Evolutionary conservation across 2,797 vertebrate species (phyloP).

Genomic region (Tolypeutes matacus): DNA sequence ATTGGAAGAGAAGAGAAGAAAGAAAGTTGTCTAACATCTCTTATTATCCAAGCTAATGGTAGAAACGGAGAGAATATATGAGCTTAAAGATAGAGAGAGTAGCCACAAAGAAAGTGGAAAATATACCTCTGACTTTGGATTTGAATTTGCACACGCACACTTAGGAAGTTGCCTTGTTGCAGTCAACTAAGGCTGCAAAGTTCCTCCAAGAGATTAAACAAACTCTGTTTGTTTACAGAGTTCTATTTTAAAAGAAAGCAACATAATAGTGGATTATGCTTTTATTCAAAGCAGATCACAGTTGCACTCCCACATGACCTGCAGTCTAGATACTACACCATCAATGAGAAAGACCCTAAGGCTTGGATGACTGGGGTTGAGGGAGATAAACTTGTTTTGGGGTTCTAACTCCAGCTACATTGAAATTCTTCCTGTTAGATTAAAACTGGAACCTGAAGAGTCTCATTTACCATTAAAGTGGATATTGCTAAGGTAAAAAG

Average conservation of each 20-base stretch:
- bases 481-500: conserved; percentile 51
- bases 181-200: conserved; percentile 46
- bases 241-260: conserved; percentile 52
- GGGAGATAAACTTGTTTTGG: not conserved
- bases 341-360: conserved; percentile 20
- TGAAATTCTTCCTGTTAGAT: conserved; percentile 38
- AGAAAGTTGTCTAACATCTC: conserved; percentile 37
- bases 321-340: conserved; percentile 9
- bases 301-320: conserved; percentile 5
- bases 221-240: not conserved
- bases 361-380: not conserved
- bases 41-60: not conserved
- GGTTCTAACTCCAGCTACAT: conserved; percentile 27
- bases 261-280: conserved; percentile 18
- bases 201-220: conserved; percentile 64
- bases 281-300: conserved; percentile 66
- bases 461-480: conserved; percentile 5
- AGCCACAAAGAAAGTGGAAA: conserved; percentile 60
- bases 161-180: conserved; percentile 24
- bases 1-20: conserved; percentile 39
- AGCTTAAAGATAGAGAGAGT: conserved; percentile 13
- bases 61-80: conserved; percentile 35
- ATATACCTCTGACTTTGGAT: conserved; percentile 14
- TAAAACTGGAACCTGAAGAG: conserved; percentile 2
- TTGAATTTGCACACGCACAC: conserved; percentile 54